Conservation (phyloP, 1,140 invertebrate species). For the Eupristina koningsbergeri region DNA sequence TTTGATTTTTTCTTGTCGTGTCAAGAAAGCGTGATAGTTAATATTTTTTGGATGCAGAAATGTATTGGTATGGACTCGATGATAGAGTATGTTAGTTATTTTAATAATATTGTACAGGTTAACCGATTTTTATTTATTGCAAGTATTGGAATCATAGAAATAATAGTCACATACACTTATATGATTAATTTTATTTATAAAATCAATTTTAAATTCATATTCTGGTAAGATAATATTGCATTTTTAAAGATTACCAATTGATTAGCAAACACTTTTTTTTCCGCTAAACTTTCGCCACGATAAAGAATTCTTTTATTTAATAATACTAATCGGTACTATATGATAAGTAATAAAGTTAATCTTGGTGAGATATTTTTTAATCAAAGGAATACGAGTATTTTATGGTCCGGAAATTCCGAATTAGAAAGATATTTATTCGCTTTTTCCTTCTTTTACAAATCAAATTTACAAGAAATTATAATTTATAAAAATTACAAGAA, state of each 20-base stretch:
- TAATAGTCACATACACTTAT: too few relatives aligned
- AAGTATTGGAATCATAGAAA: too few relatives aligned
- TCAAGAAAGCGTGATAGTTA: not conserved
- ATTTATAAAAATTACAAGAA: not conserved
- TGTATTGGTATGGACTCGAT: too few relatives aligned
- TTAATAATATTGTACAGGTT: too few relatives aligned
- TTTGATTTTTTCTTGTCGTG: constrained; percentile 2
- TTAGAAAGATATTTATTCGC: too few relatives aligned
- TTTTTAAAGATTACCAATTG: not conserved
- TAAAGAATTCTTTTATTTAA: not conserved
- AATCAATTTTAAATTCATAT: not conserved
- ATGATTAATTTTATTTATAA: too few relatives aligned
- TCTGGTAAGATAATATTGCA: constrained; percentile 7
- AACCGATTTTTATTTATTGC: too few relatives aligned
- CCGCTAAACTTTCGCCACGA: not conserved
- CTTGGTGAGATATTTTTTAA: not conserved
- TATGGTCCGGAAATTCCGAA: not conserved
- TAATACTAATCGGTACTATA: not conserved
- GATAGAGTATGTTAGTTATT: too few relatives aligned
- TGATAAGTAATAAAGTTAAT: not conserved
- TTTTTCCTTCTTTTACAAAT: not conserved
- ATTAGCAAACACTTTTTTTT: not conserved
- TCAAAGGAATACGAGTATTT: not conserved
- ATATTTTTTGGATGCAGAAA: too few relatives aligned
- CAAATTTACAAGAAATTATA: not conserved